These are phyloP conservation scores for Drosophila hydei DNA, from an alignment of 1,140 invertebrate species.

Conservation along the genomic window DNA sequence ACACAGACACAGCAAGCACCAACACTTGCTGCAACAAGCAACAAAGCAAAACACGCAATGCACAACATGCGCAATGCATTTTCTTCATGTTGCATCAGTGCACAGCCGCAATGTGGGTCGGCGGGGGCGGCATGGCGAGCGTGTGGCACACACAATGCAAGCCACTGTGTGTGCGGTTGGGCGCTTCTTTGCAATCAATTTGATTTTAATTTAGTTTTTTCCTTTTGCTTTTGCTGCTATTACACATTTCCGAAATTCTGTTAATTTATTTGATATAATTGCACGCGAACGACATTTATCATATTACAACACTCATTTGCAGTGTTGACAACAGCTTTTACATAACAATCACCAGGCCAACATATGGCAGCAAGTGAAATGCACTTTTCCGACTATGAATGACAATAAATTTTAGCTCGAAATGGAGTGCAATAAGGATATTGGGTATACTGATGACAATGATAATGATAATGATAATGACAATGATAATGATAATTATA, in stretches of 20 bases:
- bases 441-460: neutral
- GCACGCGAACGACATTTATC: slow-evolving; percentile 13
- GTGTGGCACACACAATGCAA: slow-evolving; percentile 47
- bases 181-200: slow-evolving; percentile 52
- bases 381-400: neutral
- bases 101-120: slow-evolving; percentile 5
- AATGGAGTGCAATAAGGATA: no score
- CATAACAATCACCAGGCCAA: neutral
- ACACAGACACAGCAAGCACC: neutral
- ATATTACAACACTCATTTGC: slow-evolving; percentile 19
- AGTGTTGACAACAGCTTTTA: slow-evolving; percentile 30
- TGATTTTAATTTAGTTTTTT: slow-evolving; percentile 11
- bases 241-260: slow-evolving; percentile 30
- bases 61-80: slow-evolving; percentile 71
- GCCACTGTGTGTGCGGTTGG: slow-evolving; percentile 49
- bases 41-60: slow-evolving; percentile 65
- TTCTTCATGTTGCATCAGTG: slow-evolving; percentile 70
- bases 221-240: slow-evolving; percentile 6
- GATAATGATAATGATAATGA: no score
- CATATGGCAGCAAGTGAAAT: neutral
- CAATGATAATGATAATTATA: no score
- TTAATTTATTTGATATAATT: slow-evolving; percentile 30
- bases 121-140: neutral
- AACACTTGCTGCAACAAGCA: neutral
- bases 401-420: no score